These are phyloP conservation scores for Dasypus novemcinctus DNA, from an alignment of 2,113 vertebrate genomes.

Conservation along the genomic window DNA sequence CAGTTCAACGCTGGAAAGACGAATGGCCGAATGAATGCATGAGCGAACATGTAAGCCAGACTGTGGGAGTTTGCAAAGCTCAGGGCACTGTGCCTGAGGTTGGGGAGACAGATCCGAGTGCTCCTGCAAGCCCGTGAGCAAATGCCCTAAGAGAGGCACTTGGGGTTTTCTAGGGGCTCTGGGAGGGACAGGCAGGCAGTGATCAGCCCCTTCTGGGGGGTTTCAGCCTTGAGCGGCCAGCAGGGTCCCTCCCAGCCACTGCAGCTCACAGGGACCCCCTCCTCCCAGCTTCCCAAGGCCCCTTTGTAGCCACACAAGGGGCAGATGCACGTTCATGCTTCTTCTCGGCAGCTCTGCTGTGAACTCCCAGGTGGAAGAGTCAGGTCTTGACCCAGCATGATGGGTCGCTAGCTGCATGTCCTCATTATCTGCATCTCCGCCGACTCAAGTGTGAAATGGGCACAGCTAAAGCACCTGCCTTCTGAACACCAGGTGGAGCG, in stretches of 20 bases:
- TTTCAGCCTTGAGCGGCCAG: neutral
- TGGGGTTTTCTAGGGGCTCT: neutral
- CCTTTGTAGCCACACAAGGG: neutral
- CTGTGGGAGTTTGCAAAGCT: neutral
- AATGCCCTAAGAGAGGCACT: neutral
- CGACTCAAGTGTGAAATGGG: neutral
- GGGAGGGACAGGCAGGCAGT: neutral
- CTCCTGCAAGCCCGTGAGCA: neutral
- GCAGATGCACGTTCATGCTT: neutral
- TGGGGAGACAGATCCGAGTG: neutral
- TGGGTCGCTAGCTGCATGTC: too few species aligned
- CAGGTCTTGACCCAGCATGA: neutral
- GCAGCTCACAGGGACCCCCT: neutral
- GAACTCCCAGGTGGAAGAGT: neutral
- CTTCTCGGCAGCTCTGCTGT: accelerated
- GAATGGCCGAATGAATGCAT: too few species aligned
- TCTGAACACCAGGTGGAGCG: accelerated
- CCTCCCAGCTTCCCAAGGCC: neutral
- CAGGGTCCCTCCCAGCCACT: neutral
- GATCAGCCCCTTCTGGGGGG: neutral
- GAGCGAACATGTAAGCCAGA: neutral
- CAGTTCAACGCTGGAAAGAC: too few species aligned
- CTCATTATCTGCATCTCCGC: neutral
- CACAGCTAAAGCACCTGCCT: neutral
- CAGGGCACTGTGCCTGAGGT: neutral